Evolutionary conservation across 2,113 vertebrate species (phyloP).

Genomic region (Callionymus lyra): DNA sequence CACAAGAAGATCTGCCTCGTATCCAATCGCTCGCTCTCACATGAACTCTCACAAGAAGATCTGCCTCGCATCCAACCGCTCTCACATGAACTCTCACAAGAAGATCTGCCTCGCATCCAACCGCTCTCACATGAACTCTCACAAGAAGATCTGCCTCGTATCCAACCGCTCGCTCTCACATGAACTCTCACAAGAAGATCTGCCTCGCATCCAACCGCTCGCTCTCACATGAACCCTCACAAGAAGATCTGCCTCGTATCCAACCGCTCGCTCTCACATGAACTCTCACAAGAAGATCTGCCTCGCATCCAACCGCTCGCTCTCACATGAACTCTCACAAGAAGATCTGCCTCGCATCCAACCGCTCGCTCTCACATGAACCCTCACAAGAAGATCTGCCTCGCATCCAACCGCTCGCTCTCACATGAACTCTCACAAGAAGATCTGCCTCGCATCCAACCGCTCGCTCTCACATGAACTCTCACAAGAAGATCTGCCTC

Average conservation of each 20-base stretch:
- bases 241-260: slow-evolving; percentile 42
- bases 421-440: slow-evolving; percentile 62
- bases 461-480: slow-evolving; percentile 46
- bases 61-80: slow-evolving; percentile 37
- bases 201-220: slow-evolving; percentile 34
- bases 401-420: slow-evolving; percentile 29
- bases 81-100: slow-evolving; percentile 59
- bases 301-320: slow-evolving; percentile 31
- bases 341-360: slow-evolving; percentile 55
- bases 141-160: slow-evolving; percentile 60
- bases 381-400: slow-evolving; percentile 30
- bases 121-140: slow-evolving; percentile 48
- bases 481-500: slow-evolving; percentile 60
- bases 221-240: slow-evolving; percentile 15
- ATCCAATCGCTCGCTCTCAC: slow-evolving; percentile 22
- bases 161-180: slow-evolving; percentile 29
- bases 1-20: slow-evolving; percentile 59
- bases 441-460: slow-evolving; percentile 48
- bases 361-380: slow-evolving; percentile 12
- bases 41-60: slow-evolving; percentile 66
- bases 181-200: slow-evolving; percentile 65
- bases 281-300: slow-evolving; percentile 65
- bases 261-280: slow-evolving; percentile 32
- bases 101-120: slow-evolving; percentile 52
- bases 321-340: slow-evolving; percentile 57